Evolutionary conservation across 2,888 invertebrate genomes (phyloP), one percentile per base, ranked within the genome.

Genomic region (Dioctria rufipes): DNA sequence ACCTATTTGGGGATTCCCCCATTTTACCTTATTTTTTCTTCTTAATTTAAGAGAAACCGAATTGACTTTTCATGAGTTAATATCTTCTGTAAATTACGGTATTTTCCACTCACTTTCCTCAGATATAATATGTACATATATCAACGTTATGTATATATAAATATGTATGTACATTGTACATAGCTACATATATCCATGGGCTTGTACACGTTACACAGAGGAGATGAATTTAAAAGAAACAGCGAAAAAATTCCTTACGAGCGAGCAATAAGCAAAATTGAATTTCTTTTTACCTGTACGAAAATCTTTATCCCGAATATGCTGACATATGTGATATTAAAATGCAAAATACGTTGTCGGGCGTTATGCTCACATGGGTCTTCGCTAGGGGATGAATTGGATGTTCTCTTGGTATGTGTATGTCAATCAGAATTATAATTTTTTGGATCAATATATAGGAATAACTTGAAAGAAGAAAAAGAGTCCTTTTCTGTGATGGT

Each of bases 281-380:
- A 69, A 69, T 69, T 69, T 69, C 25, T 51, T 37, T 37, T 69
- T 69, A 69, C 69, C 69, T 69, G 69, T 9, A 51, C 49, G 46
- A 46, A 51, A 49, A 37, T 51, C 51, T 69, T 69, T 46, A 69
- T 69, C 51, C 51, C n/a, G 69, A 69, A 69, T 51, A 69, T 69
- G 69, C 69, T 69, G 69, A 69, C 69, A 69, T 69, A 69, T 69
- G 69, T 51, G 69, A 69, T 69, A 69, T 69, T 69, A 69, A 69
- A 69, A 69, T 69, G 69, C 69, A 69, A 69, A 69, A 69, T 69
- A 51, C 69, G 69, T 37, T 69, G 69, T 69, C 69, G 51, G 69
- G 69, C 69, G 49, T 69, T 69, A 69, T 51, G 69, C n/a, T 69
- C 51, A 25, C 51, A 37, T 37, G 39, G 6, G 9, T n/a, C 8